phyloP scores from a whole-genome alignment of 2,113 vertebrate species.

The Heptranchias perlo region DNA sequence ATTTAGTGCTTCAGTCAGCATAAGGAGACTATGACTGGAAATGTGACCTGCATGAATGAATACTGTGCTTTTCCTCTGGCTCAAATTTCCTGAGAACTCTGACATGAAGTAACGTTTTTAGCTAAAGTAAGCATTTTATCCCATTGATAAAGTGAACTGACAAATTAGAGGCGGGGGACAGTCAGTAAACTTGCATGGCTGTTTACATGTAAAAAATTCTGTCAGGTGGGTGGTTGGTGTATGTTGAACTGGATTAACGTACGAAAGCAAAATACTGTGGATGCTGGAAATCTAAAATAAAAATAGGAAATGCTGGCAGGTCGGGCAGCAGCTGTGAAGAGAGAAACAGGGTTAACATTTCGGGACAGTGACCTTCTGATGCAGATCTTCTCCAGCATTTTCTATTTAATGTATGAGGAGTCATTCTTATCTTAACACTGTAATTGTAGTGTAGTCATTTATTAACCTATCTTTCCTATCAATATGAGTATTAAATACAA shows the following conservation, averaged over 20 bases:
- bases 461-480: neutral
- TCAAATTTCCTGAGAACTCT: constrained; percentile 19
- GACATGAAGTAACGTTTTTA: constrained; percentile 18
- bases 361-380: too few relatives aligned
- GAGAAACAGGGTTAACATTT: too few relatives aligned
- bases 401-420: too few relatives aligned
- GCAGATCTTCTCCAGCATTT: too few relatives aligned
- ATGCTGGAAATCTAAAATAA: too few relatives aligned
- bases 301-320: too few relatives aligned
- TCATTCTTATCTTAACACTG: neutral
- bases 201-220: neutral
- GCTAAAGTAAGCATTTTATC: neutral
- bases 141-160: neutral
- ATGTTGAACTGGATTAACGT: neutral
- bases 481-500: neutral
- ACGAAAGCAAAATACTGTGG: too few relatives aligned
- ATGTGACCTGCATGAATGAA: constrained; percentile 11
- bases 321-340: too few relatives aligned
- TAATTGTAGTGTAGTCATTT: neutral
- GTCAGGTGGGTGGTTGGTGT: neutral
- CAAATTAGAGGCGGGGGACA: neutral
- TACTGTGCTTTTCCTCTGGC: neutral
- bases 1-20: constrained; percentile 13
- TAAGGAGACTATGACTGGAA: constrained; percentile 4
- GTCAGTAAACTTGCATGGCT: neutral